Base-by-base conservation (phyloP, 2,797 vertebrate species). In the Vultur gryphus region DNA sequence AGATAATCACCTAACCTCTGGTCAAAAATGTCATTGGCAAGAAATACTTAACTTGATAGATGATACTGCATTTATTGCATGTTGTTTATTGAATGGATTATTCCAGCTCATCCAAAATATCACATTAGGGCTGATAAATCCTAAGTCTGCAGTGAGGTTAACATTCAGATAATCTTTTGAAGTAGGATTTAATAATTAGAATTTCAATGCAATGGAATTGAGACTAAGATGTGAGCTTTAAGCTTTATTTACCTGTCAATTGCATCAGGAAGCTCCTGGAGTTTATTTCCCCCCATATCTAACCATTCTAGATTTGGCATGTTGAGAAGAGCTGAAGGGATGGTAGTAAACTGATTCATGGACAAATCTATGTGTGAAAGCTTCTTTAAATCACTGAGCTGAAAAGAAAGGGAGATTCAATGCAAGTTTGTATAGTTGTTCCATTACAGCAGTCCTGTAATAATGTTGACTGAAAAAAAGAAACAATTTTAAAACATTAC, bases 261-360 rank as follows among this genome's bases (percentile, higher is more conserved):
- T 62, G 99, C 97, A 3, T 98, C 97, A 65, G 99, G 99, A 90
- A 99, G 97, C 49, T 95, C 86, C 96, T 98, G 97, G 35, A 99
- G 97, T 43, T 72, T 96, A 98, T 99, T 99, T 39, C 99, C 99
- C 12, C 99, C 99, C 98, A 99, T 98, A 96, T 99, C 99, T 28
- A 99, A 98, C 99, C 99, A 99, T 95, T 99, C 98, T 1, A 99
- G 98, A 3, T 96, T 98, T 1, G 99, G 99, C 98, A 99, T 98
- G 48, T 96, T 97, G 24, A 99, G 93, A 75, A 99, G 98, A 37
- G 98, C 98, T 54, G 98, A 97, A 10, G 99, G 99, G 64, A 99
- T 80, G 48, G 84, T 85, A 51, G 96, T 97, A 81, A 99, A 99
- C 67, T 97, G 95, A 79, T 99, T 99, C 99, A 99, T 99, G 94